Conservation (phyloP, 2,888 invertebrate species). For the Nomada flava region DNA sequence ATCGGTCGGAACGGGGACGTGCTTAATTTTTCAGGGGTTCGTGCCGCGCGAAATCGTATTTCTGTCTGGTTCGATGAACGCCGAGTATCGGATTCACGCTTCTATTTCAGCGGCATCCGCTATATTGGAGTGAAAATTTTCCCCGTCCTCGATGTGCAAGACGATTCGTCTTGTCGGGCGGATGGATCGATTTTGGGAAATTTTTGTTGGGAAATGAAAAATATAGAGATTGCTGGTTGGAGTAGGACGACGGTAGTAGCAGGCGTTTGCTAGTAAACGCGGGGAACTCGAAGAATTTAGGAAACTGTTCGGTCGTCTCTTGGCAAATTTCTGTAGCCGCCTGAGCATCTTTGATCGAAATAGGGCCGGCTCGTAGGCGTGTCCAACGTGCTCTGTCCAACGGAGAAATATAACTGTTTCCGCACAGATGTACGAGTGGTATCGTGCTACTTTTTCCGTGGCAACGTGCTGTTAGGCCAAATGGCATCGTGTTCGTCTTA, state of each 20-base stretch:
- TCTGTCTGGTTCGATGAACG: conserved; percentile 42
- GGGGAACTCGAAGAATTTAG: conserved; percentile 6
- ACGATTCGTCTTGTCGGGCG: background rate
- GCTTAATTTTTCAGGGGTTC: conserved; percentile 39
- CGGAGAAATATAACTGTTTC: conserved; percentile 37
- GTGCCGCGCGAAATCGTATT: conserved; percentile 26
- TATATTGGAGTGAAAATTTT: background rate
- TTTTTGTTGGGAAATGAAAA: background rate
- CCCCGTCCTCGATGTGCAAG: background rate
- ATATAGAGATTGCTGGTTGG: background rate
- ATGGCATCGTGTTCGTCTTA: conserved; percentile 14
- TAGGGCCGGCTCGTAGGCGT: conserved; percentile 58
- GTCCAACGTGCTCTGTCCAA: conserved; percentile 36
- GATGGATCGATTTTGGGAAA: background rate
- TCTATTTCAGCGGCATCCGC: conserved; percentile 12
- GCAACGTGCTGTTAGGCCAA: conserved; percentile 8
- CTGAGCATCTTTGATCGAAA: conserved; percentile 47
- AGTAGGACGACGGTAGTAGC: background rate
- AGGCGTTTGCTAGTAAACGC: background rate
- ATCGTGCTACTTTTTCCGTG: conserved; percentile 5
- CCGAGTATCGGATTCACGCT: conserved; percentile 6
- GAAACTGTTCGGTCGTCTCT: conserved; percentile 7
- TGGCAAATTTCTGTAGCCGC: conserved; percentile 39
- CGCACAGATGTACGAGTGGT: background rate
- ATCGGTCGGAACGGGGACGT: conserved; percentile 24